phyloP scores from a whole-genome alignment of 2,797 vertebrate genomes.

The Enteromius radiatus region DNA sequence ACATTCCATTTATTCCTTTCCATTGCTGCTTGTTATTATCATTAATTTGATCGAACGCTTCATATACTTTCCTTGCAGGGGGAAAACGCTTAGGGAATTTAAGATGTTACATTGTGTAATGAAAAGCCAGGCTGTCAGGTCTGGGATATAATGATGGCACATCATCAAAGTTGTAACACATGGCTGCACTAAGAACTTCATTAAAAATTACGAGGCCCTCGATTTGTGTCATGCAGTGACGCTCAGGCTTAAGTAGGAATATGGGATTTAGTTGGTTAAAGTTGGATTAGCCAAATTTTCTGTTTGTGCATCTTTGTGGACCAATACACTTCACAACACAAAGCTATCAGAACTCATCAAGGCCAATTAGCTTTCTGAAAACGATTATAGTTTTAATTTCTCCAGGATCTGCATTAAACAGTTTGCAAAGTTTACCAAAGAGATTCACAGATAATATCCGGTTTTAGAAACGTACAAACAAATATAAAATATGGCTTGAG shows the following conservation, averaged over 20 bases:
- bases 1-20: constrained; percentile 14
- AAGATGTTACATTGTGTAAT: constrained; percentile 30
- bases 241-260: constrained; percentile 29
- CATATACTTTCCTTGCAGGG: constrained; percentile 7
- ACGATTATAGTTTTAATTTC: constrained; percentile 45
- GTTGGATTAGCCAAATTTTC: constrained; percentile 33
- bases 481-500: neutral
- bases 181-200: constrained; percentile 46
- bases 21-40: constrained; percentile 1
- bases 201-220: constrained; percentile 40
- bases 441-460: constrained; percentile 22
- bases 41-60: constrained; percentile 26
- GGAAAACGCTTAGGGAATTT: constrained; percentile 11
- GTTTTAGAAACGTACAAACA: constrained; percentile 25
- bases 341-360: constrained; percentile 50
- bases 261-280: constrained; percentile 44
- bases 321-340: constrained; percentile 48
- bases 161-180: constrained; percentile 41
- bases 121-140: constrained; percentile 29
- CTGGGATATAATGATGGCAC: constrained; percentile 39
- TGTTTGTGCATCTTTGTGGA: constrained; percentile 48
- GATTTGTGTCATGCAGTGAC: constrained; percentile 36
- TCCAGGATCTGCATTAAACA: constrained; percentile 42
- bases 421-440: constrained; percentile 43
- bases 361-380: constrained; percentile 50